Evolutionary conservation across 2,797 vertebrate species (phyloP).

Genomic region (Eulemur coronatus): DNA sequence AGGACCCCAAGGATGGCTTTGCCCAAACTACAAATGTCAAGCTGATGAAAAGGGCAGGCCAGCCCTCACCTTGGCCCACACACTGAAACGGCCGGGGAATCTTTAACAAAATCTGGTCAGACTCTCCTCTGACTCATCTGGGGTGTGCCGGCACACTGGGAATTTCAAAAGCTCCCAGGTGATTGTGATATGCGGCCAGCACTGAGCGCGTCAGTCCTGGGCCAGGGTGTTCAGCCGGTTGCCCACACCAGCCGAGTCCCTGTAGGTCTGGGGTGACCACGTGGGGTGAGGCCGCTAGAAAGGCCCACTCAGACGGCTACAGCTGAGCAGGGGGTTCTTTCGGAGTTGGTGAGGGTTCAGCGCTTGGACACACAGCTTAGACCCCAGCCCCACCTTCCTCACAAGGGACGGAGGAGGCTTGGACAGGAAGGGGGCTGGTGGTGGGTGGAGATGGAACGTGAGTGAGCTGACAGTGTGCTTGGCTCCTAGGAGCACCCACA

Average conservation of each 20-base stretch:
- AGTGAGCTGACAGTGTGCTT: neutral
- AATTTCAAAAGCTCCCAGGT: neutral
- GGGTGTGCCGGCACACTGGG: neutral
- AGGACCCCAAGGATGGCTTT: slow-evolving; percentile 26
- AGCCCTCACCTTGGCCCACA: neutral
- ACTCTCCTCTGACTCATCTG: neutral
- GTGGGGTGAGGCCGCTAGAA: neutral
- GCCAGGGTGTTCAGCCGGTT: neutral
- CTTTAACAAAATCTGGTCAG: neutral
- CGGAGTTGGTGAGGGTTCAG: neutral
- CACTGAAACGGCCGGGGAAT: neutral
- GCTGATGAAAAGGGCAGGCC: neutral
- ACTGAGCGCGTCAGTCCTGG: neutral
- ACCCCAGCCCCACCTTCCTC: neutral
- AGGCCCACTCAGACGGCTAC: neutral
- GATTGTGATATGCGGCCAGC: neutral
- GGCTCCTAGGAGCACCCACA: neutral
- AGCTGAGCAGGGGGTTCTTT: neutral
- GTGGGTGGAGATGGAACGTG: accelerated
- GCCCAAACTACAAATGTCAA: neutral
- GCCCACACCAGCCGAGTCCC: neutral
- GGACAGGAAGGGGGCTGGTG: neutral
- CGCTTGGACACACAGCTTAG: neutral
- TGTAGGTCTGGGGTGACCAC: neutral
- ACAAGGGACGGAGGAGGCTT: neutral